A percentile compares a stretch with the other conserved stretches of the same genome.
Evolutionary conservation across 1,140 invertebrate genomes (phyloP).

Genomic region (Eciton burchellii): DNA sequence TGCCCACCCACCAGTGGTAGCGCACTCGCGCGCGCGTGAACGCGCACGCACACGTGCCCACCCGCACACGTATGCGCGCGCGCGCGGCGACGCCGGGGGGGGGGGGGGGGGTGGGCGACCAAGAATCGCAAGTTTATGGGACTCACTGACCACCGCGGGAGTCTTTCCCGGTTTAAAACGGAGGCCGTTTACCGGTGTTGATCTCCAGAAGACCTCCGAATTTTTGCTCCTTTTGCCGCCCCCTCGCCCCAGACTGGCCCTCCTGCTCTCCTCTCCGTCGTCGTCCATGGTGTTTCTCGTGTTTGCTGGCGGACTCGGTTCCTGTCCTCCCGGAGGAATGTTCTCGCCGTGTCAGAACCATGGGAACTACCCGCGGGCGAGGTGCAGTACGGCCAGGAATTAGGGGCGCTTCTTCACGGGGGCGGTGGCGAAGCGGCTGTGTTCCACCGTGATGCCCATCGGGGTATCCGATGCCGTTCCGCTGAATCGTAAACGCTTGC

Average conservation of each 20-base stretch:
- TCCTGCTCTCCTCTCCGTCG: not conserved
- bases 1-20: constrained; percentile 40
- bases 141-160: constrained; percentile 64
- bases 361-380: constrained; percentile 48
- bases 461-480: not conserved
- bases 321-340: constrained; percentile 24
- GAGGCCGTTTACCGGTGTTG: constrained; percentile 61
- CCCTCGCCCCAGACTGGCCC: constrained; percentile 2
- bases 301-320: constrained; percentile 1
- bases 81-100: constrained; percentile 1
- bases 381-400: constrained; percentile 30
- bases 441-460: constrained; percentile 9
- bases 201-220: constrained; percentile 60
- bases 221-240: constrained; percentile 41
- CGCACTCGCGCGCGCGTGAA: constrained; percentile 15
- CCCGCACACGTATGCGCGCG: constrained; percentile 13
- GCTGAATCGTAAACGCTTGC: constrained; percentile 36
- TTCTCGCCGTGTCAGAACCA: constrained; percentile 36
- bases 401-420: constrained; percentile 23
- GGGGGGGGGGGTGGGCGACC: too few species aligned
- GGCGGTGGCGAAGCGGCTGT: not conserved
- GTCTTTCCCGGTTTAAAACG: constrained; percentile 42
- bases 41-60: too few species aligned
- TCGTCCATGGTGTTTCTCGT: not conserved
- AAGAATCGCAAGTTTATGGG: constrained; percentile 69